These are phyloP conservation scores for Onychorhynchus coronatus DNA, from an alignment of 2,113 vertebrate species.

Conservation along the genomic window DNA sequence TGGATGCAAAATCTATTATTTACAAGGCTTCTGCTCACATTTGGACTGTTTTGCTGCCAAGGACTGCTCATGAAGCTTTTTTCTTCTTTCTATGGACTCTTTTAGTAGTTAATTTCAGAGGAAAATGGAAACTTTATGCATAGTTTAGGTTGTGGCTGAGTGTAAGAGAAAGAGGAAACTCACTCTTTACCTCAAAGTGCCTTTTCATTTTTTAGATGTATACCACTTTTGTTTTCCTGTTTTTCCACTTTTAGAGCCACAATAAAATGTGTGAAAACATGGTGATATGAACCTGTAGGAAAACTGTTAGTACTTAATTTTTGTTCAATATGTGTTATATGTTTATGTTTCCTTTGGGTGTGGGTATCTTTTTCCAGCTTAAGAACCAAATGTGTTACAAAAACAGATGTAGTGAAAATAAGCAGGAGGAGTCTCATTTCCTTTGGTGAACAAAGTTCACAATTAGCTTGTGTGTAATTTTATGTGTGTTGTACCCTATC, in stretches of 20 bases:
- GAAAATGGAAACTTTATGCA: conserved; percentile 54
- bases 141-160: neutral
- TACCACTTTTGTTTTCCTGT: conserved; percentile 22
- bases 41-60: neutral
- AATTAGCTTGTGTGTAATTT: conserved; percentile 46
- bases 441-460: conserved; percentile 52
- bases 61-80: neutral
- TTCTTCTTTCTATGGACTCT: neutral
- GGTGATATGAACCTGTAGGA: conserved; percentile 48
- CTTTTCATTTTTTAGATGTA: neutral
- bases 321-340: conserved; percentile 23
- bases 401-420: conserved; percentile 70
- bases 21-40: neutral
- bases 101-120: conserved; percentile 43
- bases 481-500: conserved; percentile 5
- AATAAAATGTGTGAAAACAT: conserved; percentile 29
- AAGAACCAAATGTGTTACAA: conserved; percentile 69
- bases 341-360: conserved; percentile 61
- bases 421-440: conserved; percentile 60
- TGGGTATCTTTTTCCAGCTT: conserved; percentile 69
- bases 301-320: conserved; percentile 36
- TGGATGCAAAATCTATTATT: neutral
- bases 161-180: conserved; percentile 4
- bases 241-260: conserved; percentile 5
- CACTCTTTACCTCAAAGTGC: neutral